Base-by-base conservation (phyloP, 1,140 invertebrate species). In the Pemphigus obesinymphae region DNA sequence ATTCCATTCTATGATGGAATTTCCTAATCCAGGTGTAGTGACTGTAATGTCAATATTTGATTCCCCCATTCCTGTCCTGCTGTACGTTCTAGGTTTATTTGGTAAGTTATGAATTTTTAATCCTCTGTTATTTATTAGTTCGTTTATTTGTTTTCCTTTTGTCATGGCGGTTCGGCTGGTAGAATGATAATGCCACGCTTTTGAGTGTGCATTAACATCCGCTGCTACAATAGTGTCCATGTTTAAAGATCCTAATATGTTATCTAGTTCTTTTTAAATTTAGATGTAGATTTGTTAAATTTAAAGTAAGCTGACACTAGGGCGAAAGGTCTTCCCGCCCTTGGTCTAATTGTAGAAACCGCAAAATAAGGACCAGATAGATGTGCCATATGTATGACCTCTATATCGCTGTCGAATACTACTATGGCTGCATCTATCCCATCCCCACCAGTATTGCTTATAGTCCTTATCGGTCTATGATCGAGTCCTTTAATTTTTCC, bases 21-120 rank as follows among this genome's bases (percentile, higher is more conserved):
- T 0, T 1, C 0, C n/a, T 0, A 55, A 3, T 0, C 23, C 8
- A 0, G 23, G 23, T 3, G 53, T 26, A 3, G 53, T 23, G 1
- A 55, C 0, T 3, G 53, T 55, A 3, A 55, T 2, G 3, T 55
- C 53, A 10, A 55, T 55, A 6, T 55, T 55, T 10, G 53, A 55
- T 3, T 3, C 10, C 0, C 53, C 53, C 53, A 55, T 55, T 6
- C n/a, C 23, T 13, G 53, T 55, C 3, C 53, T 55, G 3, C 10
- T 3, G 3, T 55, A 55, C 1, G 53, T 55, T 20, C n/a, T 55
- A 3, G 8, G 53, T 26, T 23, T 20, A 1, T 55, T 55, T 0
- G 7, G 10, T 26, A 23, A 8, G 2, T 26, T 23, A 3, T 55
- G 53, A 2, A 50, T 20, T 2, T 3, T 3, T 0, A 55, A 7